Conservation (phyloP, 2,113 vertebrate species). For the Daubentonia madagascariensis region DNA sequence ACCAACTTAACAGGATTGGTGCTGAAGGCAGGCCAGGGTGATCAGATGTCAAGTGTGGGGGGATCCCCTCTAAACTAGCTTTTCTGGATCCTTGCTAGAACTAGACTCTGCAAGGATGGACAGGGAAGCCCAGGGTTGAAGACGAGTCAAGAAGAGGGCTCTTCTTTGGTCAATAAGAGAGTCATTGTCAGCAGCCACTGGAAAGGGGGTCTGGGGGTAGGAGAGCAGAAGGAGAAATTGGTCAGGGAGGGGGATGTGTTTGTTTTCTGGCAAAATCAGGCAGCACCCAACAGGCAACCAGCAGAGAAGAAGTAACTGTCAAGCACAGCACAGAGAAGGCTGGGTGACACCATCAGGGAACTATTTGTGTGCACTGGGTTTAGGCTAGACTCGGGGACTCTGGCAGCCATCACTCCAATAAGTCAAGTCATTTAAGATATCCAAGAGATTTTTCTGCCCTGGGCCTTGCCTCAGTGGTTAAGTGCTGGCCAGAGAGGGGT, state of each 20-base stretch:
- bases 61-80: neutral
- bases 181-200: neutral
- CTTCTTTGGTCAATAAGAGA: neutral
- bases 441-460: neutral
- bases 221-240: neutral
- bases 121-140: neutral
- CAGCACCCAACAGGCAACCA: neutral
- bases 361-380: neutral
- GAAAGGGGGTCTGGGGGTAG: rapidly evolving
- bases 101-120: neutral
- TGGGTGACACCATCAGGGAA: neutral
- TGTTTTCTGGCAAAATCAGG: neutral
- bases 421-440: neutral
- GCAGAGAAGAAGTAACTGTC: neutral
- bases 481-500: neutral
- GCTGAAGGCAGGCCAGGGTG: neutral
- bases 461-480: neutral
- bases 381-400: no score
- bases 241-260: neutral
- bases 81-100: neutral
- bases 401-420: neutral
- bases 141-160: neutral
- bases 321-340: neutral
- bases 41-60: neutral
- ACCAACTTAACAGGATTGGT: neutral